Base-by-base conservation (phyloP, 2,888 invertebrate species). In the Chorisops tibialis region DNA sequence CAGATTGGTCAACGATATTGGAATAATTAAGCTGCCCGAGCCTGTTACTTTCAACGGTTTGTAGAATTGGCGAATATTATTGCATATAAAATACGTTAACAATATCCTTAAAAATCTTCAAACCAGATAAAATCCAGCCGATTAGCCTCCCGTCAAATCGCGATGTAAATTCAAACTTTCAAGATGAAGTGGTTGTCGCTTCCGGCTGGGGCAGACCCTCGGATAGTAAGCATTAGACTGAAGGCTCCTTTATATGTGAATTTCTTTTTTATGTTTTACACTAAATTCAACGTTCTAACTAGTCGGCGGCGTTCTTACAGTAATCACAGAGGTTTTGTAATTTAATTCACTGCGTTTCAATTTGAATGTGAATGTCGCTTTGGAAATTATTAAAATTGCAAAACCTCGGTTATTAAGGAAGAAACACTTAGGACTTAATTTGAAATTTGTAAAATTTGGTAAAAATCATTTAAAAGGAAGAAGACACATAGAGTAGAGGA, bases 1-100 rank as follows among this genome's bases (percentile, higher is more conserved):
- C 12, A 70, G 74, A 4, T 66, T 77, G 6, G 72, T 72, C 63
- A 75, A 77, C 67, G 77, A 77, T 49, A 76, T 77, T 63, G 77
- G 76, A 1, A 52, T 77, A 7, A 70, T 77, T 21, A 70, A 69
- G 9, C 67, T 77, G 19, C 77, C 77, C 9, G 67, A 72, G 62
- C 67, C 74, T 9, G 69, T 77, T 18, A 69, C 70, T 51, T 74
- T 75, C 56, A 73, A 71, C 63, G 75, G 77, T 77, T 66, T 68
- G 69, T 48, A 48, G 5, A 18, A 19, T 22, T 48, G 9, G 14
- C 19, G 5, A 3, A 6, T 6, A n/a, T 14, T 16, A 12, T 16
- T 18, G 45, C 37, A 37, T 7, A 12, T 37, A 37, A 11, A 37
- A 2, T n/a, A 47, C 19, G 11, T 43, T 7, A 12, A 16, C 6